These are phyloP conservation scores for Punctoribates punctum DNA, from an alignment of 2,888 invertebrate genomes.

Conservation along the genomic window DNA sequence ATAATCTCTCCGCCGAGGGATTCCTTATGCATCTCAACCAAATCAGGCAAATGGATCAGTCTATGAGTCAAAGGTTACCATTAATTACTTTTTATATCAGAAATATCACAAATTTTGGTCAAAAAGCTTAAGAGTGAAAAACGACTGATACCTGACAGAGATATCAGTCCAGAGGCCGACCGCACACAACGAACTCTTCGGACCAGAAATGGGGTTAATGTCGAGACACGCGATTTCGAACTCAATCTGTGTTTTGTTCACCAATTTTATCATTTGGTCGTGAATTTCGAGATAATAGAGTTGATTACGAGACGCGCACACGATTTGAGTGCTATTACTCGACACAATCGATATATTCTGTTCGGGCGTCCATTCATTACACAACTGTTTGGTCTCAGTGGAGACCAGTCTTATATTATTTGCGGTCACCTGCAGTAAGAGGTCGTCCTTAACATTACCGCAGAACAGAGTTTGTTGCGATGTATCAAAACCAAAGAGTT, in stretches of 20 bases:
- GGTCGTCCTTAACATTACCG: constrained; percentile 78
- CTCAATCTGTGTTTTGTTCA: constrained; percentile 62
- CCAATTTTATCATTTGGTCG: constrained; percentile 57
- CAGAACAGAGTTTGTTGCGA: constrained; percentile 92
- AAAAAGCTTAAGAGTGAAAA: too few species aligned
- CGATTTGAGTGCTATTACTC: constrained; percentile 69
- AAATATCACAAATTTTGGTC: too few species aligned
- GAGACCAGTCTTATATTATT: constrained; percentile 69
- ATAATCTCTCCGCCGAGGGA: constrained; percentile 91
- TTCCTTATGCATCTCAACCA: constrained; percentile 78
- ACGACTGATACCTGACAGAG: constrained; percentile 67
- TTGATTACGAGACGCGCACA: constrained; percentile 81
- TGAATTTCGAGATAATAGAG: constrained; percentile 75
- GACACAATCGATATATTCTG: constrained; percentile 83
- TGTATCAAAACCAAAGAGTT: constrained; percentile 82
- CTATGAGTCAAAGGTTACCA: constrained; percentile 52
- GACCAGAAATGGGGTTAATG: constrained; percentile 67
- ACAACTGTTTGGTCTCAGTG: constrained; percentile 62
- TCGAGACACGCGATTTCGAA: constrained; percentile 96
- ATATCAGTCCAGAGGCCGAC: constrained; percentile 98
- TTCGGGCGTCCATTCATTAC: constrained; percentile 67
- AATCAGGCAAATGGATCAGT: constrained; percentile 73
- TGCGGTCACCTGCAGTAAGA: constrained; percentile 71
- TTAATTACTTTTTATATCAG: too few species aligned
- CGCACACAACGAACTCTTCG: constrained; percentile 66